Base-by-base conservation (phyloP, 2,797 vertebrate genomes). In the Chiloscyllium punctatum region DNA sequence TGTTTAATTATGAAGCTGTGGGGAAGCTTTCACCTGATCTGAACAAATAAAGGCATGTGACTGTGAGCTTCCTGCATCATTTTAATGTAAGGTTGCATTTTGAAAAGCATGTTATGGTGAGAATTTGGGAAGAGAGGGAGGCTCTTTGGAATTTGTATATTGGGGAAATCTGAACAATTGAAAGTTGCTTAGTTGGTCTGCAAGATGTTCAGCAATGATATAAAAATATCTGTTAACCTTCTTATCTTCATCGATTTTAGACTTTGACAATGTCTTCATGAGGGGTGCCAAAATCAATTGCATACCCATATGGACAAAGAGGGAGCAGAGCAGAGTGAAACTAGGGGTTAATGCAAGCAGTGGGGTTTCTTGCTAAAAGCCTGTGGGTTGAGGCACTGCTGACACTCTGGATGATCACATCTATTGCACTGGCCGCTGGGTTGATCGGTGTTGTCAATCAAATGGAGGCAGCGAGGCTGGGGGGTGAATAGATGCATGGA, bases 1-100 rank as follows among this genome's bases (percentile, higher is more conserved):
- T 33, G 95, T 71, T 97, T 95, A 53, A 0, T 96, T 95, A 96
- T 97, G 96, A 37, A 62, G 95, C 95, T 96, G 96, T 96, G 96
- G 95, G 91, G 96, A 96, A 96, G 30, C 77, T 18, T 95, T 96
- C 79, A 42, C 9, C 25, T 57, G 33, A 9, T 53, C 23, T 15
- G 27, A 48, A 25, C 51, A 33, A 4, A 6, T 15, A 4, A 30
- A 57, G 84, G 95, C 95, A 95, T 96, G 74, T 95, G 94, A 96
- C 82, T 95, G 94, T 96, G 62, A 92, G 84, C 87, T 96, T 96
- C 96, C 96, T 4, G 0, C 96, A 96, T 96, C 95, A 96, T 96
- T 96, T 96, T 96, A 96, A 96, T 53, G 86, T 71, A 86, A 94
- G 15, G 11, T 96, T 96, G 96, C 21, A 2, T 86, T 96, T 96